Evolutionary conservation across 30 jellyfish, hydroid and myxozoan species (phyloP), one percentile per base, ranked within the genome.

Genomic region (Cassiopea xamachana): DNA sequence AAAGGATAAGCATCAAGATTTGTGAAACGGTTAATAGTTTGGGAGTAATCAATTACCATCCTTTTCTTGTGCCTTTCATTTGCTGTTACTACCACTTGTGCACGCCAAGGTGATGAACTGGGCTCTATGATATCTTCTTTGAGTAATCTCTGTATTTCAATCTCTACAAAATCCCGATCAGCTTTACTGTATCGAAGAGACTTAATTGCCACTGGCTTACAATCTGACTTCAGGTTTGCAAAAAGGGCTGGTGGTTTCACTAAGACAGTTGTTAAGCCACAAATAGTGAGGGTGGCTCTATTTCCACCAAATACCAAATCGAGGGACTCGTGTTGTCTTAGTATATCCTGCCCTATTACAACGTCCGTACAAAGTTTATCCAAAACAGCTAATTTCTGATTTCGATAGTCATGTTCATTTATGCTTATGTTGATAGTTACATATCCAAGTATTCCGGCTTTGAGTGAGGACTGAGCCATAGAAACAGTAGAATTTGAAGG

Each of bases 71-170:
- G 64, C 64, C 64, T 60, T 48, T 73, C 92, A 60, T 86, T 81
- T 47, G 16, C 43, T n/a, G 88, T 39, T 1, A 93, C 96, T 1
- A 90, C 84, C 6, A 93, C 95, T 62, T 93, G 98, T 14, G 97
- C 96, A 50, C 98, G 75, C 97, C 98, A 77, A 1, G 98, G 98
- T 8, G 98, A 93, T 1, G 73, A 75, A 59, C 97, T 87, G 18
- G 85, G 98, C 77, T 93, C 96, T 5, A 90, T 90, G 50, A 82
- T 85, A 12, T 96, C 98, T 17, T 93, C 93, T 13, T 27, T 67
- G 76, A 80, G 97, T 60, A 89, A 84, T n/a, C 92, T 69, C 5
- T 89, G 58, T 15, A 76, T 75, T 49, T 82, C 97, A 2, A 67
- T 44, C 19, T 51, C 80, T 46, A 89, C 90, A 64, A 89, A 89